Evolutionary conservation across 2,888 invertebrate genomes (phyloP), one percentile per base, ranked within the genome.

Genomic region (Stenodera caucasica): DNA sequence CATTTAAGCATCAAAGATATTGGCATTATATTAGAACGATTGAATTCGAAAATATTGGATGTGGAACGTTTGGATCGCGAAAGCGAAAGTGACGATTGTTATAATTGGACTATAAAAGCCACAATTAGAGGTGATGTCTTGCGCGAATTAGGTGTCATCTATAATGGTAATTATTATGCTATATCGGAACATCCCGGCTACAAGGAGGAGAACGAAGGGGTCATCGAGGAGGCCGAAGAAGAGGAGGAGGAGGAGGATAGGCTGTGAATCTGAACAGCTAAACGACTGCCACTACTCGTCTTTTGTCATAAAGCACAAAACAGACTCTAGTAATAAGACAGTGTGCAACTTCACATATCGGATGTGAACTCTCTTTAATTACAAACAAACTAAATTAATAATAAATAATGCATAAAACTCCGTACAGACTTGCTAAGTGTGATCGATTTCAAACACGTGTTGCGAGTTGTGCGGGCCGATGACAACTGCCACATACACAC

Each of bases 101-200:
- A 94, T 85, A 94, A 95, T 82, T 96, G 96, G 96, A 95, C 95
- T 81, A 96, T 96, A 83, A 95, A 94, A 82, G 96, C 96, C 74
- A 92, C 94, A 73, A 95, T 96, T 78, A 86, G 94, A 65, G 96
- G 96, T 55, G 94, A 95, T 81, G 92, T 93, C 73, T 83, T 96
- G 75, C 86, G 94, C 60, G 95, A 96, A 81, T 85, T 96, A 66
- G 96, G 96, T 66, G 93, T 96, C 72, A 93, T 96, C 78, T 96
- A 96, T 83, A 94, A 95, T 82, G 94, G 94, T 66, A 95, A 94
- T 83, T 96, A 94, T 82, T 96, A 96, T 83, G 93, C 94, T 72
- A 94, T 96, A 80, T 93, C 93, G 77, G 95, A 96, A 81, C 95
- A 96, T 82, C 95, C 96, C 60, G 94, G 94, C 61, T 95, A 95